Conservation (phyloP, 1,140 invertebrate species). For the Bombus balteatus region DNA sequence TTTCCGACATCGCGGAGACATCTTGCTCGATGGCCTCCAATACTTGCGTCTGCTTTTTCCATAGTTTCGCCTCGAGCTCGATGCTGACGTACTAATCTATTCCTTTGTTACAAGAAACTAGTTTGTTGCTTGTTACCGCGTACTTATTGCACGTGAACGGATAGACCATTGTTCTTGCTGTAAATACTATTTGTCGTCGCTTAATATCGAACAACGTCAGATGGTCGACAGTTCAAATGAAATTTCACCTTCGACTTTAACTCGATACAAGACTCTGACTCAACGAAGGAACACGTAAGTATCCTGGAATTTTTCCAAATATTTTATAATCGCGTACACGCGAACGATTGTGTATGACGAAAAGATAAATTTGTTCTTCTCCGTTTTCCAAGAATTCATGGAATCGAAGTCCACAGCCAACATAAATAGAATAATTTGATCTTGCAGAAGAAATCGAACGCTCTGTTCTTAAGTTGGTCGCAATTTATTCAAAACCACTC, state of each 20-base stretch:
- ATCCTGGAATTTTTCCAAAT: too few relatives aligned
- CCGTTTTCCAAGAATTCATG: too few relatives aligned
- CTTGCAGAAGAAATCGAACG: not conserved
- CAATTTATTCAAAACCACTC: not conserved
- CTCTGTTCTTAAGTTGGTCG: not conserved
- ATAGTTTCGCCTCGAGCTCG: not conserved
- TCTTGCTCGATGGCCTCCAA: slow-evolving; percentile 6
- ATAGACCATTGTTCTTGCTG: not conserved
- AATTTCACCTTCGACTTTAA: not conserved
- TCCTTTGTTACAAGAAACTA: not conserved
- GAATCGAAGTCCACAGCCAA: too few relatives aligned
- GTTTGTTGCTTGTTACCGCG: not conserved
- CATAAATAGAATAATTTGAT: too few relatives aligned
- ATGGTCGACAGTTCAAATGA: not conserved
- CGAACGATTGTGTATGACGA: too few relatives aligned
- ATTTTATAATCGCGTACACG: too few relatives aligned
- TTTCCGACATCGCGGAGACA: slow-evolving; percentile 22
- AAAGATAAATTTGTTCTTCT: too few relatives aligned
- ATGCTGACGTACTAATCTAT: not conserved
- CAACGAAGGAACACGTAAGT: too few relatives aligned
- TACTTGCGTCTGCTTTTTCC: not conserved
- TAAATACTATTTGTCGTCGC: not conserved
- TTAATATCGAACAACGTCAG: not conserved
- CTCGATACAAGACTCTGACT: too few relatives aligned
- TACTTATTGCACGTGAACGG: too few relatives aligned